Evolutionary conservation across 2,113 vertebrate species (phyloP).

Genomic region (Cavia porcellus): DNA sequence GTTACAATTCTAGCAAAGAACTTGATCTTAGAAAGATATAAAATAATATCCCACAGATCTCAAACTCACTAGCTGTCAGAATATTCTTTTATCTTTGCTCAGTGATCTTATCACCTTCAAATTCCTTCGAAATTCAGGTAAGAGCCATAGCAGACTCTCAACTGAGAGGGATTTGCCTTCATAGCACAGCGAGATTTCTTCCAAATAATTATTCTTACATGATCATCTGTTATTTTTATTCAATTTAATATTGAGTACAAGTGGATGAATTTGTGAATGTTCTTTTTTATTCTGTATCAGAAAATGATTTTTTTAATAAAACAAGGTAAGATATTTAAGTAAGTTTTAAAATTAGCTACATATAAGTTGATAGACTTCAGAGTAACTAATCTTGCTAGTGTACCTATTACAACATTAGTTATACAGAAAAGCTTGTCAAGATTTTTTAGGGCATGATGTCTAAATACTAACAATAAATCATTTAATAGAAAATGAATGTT

Average conservation of each 20-base stretch:
- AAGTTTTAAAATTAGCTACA: slow-evolving; percentile 29
- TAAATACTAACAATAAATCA: slow-evolving; percentile 59
- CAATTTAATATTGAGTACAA: not conserved
- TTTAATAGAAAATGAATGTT: slow-evolving; percentile 58
- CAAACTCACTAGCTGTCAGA: not conserved
- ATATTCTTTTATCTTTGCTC: not conserved
- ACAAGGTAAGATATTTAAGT: not conserved
- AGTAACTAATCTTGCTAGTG: slow-evolving; percentile 49
- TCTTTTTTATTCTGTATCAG: not conserved
- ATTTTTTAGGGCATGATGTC: slow-evolving; percentile 20
- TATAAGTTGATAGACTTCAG: slow-evolving; percentile 32
- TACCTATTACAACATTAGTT: slow-evolving; percentile 57
- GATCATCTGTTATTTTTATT: not conserved
- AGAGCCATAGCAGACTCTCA: not conserved
- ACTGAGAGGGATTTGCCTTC: not conserved
- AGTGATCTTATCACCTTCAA: not conserved
- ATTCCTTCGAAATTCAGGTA: not conserved
- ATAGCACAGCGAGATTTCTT: not conserved
- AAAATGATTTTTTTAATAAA: not conserved
- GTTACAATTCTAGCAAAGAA: not conserved
- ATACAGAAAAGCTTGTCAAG: slow-evolving; percentile 29
- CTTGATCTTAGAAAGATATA: not conserved
- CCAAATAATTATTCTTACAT: not conserved
- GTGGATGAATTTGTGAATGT: not conserved
- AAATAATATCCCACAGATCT: not conserved